Conservation (phyloP, 92 coral and sea anemone species). For the Nematostella vectensis region DNA sequence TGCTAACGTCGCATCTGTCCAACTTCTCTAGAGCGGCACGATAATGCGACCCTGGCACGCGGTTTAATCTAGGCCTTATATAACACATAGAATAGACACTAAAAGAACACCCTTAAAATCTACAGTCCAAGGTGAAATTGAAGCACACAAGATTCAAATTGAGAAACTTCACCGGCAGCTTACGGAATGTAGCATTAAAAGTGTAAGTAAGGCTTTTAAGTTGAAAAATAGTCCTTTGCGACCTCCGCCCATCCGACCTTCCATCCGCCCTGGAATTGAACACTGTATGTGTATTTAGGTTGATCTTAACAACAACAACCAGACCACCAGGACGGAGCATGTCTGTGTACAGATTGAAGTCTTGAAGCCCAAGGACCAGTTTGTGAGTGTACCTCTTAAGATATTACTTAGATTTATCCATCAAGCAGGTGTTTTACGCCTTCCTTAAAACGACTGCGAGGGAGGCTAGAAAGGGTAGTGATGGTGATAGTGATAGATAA, state of each 20-base stretch:
- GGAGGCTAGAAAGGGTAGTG: no score
- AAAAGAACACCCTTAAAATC: not conserved
- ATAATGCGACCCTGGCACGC: no score
- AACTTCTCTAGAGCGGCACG: no score
- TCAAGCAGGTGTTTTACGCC: not conserved
- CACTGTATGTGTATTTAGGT: no score
- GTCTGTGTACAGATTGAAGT: constrained; percentile 65
- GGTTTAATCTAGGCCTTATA: not conserved
- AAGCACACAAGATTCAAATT: constrained; percentile 18
- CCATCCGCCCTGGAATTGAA: no score
- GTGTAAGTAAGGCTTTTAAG: not conserved
- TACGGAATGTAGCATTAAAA: not conserved
- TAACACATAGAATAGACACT: not conserved
- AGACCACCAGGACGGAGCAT: constrained; percentile 30
- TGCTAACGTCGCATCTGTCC: no score
- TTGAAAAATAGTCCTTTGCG: no score
- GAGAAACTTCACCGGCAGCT: constrained; percentile 13
- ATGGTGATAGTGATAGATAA: no score
- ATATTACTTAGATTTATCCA: not conserved
- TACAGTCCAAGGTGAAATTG: constrained; percentile 18
- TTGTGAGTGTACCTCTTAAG: constrained; percentile 36
- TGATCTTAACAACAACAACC: not conserved
- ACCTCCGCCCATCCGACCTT: no score
- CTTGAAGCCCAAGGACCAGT: constrained; percentile 78
- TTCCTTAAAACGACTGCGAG: not conserved